Evolutionary conservation across 2,888 invertebrate genomes (phyloP).

Genomic region (Marronus borbonicus): DNA sequence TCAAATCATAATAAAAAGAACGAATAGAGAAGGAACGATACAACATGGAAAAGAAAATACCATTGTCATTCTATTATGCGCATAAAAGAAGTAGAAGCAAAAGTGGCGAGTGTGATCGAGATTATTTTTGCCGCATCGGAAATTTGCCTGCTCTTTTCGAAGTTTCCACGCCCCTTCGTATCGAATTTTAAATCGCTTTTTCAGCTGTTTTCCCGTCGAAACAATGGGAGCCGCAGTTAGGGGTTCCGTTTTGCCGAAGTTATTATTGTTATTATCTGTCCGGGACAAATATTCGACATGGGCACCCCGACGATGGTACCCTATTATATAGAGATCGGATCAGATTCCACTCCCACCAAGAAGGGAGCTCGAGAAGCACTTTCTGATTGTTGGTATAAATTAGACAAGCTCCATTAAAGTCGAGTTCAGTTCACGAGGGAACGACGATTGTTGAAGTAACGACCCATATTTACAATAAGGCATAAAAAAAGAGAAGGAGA

Average conservation of each 20-base stretch:
- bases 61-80: conserved; percentile 46
- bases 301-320: not conserved
- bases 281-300: conserved; percentile 27
- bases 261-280: conserved; percentile 22
- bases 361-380: not conserved
- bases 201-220: not conserved
- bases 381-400: conserved; percentile 44
- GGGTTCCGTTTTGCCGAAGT: conserved; percentile 2
- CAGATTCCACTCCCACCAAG: not conserved
- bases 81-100: conserved; percentile 5
- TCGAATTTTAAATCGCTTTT: not conserved
- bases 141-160: not conserved
- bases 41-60: conserved; percentile 20
- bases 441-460: conserved; percentile 40
- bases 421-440: conserved; percentile 35
- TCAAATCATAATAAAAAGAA: not conserved
- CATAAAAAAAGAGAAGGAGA: not conserved
- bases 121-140: not conserved
- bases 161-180: not conserved
- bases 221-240: conserved; percentile 1
- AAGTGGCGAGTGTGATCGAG: too few species aligned
- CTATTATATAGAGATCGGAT: conserved; percentile 22
- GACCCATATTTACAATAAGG: conserved; percentile 10
- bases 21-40: not conserved
- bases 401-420: conserved; percentile 41